Evolutionary conservation across 2,113 vertebrate species (phyloP).

Genomic region (Pelobates fuscus): DNA sequence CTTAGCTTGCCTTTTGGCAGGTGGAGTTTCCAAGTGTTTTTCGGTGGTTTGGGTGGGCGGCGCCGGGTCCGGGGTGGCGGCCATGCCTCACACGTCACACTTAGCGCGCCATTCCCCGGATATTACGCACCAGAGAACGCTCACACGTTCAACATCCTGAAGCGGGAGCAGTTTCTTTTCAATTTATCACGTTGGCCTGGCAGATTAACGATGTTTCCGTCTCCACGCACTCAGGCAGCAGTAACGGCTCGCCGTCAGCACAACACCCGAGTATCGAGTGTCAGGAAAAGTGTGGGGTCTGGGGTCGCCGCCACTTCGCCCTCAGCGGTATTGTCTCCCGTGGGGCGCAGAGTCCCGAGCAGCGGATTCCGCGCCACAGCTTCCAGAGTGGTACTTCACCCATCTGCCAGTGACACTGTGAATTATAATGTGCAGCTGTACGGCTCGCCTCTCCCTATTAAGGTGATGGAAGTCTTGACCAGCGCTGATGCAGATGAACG

Average conservation of each 20-base stretch:
- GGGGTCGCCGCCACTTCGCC: conserved; percentile 6
- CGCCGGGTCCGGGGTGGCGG: too few species aligned
- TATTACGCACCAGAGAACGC: too few species aligned
- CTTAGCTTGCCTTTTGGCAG: too few species aligned
- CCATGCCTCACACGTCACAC: too few species aligned
- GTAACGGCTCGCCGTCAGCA: conserved; percentile 59
- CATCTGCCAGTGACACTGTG: conserved; percentile 73
- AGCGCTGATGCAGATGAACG: conserved; percentile 79
- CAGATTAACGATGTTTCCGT: conserved; percentile 60
- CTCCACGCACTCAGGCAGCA: conserved; percentile 62
- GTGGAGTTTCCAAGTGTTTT: too few species aligned
- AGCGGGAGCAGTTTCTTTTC: neutral
- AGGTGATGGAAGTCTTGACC: conserved; percentile 92
- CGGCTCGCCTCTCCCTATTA: conserved; percentile 91
- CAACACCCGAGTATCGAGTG: conserved; percentile 53
- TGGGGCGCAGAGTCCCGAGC: conserved; percentile 59
- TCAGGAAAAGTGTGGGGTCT: conserved; percentile 55
- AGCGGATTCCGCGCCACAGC: conserved; percentile 76
- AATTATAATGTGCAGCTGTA: conserved; percentile 88
- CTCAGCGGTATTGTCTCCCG: conserved; percentile 63
- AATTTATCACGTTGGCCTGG: neutral
- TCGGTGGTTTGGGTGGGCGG: too few species aligned
- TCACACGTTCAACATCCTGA: too few species aligned
- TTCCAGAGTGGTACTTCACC: conserved; percentile 74
- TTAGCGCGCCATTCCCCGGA: too few species aligned